Conservation (phyloP, 2,797 vertebrate species). For the Lutjanus argentimaculatus region DNA sequence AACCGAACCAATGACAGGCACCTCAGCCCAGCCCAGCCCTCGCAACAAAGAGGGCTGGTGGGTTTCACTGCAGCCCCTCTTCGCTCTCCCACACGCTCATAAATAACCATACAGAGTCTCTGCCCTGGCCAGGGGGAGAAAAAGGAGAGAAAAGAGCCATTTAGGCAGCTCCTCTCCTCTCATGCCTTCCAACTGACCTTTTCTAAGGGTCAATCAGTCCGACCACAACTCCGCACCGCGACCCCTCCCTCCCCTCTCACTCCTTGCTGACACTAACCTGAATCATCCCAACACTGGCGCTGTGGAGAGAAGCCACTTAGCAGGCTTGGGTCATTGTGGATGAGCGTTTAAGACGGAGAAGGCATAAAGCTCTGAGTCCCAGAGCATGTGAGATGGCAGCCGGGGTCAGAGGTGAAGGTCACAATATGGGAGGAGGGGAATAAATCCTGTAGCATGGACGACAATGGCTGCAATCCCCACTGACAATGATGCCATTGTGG, state of each 20-base stretch:
- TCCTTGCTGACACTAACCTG: conserved; percentile 70
- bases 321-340: conserved; percentile 70
- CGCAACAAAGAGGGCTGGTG: conserved; percentile 74
- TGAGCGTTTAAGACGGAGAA: conserved; percentile 67
- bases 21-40: conserved; percentile 68
- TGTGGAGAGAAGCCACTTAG: conserved; percentile 76
- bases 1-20: conserved; percentile 75
- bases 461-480: conserved; percentile 80
- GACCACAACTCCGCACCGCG: conserved; percentile 56
- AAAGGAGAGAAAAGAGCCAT: conserved; percentile 78
- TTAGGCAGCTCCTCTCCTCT: conserved; percentile 81
- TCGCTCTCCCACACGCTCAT: conserved; percentile 82
- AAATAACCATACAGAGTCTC: conserved; percentile 82
- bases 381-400: conserved; percentile 78
- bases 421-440: conserved; percentile 81
- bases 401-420: conserved; percentile 84
- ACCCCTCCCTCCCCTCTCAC: conserved; percentile 18
- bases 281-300: conserved; percentile 69
- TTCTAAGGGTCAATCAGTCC: conserved; percentile 79
- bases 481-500: conserved; percentile 86
- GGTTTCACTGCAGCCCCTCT: conserved; percentile 70
- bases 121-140: conserved; percentile 70
- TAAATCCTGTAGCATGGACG: conserved; percentile 82
- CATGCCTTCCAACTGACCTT: conserved; percentile 83
- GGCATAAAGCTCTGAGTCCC: conserved; percentile 64